Percentiles rank a stretch among this genome's conserved stretches.
These are phyloP conservation scores for Asbolus verrucosus DNA, from an alignment of 1,140 invertebrate genomes.

Conservation along the genomic window DNA sequence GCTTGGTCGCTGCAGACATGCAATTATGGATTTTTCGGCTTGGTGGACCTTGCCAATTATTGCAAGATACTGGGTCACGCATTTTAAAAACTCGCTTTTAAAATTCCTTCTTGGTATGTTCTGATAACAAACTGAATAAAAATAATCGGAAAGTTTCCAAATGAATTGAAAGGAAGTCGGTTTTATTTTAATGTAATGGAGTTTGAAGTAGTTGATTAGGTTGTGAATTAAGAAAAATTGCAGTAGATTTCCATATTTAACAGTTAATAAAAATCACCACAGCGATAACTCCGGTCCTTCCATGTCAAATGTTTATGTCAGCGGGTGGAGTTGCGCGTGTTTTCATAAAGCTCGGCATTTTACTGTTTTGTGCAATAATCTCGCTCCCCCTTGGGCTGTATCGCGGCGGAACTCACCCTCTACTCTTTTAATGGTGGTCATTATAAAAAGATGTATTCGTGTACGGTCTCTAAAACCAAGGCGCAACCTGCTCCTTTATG, in stretches of 20 bases:
- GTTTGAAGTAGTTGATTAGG: conserved; percentile 42
- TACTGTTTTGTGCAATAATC: conserved; percentile 39
- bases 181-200: conserved; percentile 26
- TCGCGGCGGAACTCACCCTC: conserved; percentile 28
- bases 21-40: conserved; percentile 31
- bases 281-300: conserved; percentile 11
- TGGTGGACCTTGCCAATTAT: conserved; percentile 2
- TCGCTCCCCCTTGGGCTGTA: conserved; percentile 28
- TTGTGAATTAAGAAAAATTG: conserved; percentile 26
- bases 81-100: conserved; percentile 9
- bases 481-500: conserved; percentile 18
- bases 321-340: conserved; percentile 18
- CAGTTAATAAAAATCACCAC: conserved; percentile 42
- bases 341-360: conserved; percentile 36
- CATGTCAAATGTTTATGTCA: conserved; percentile 34
- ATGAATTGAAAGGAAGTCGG: conserved; percentile 24
- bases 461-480: conserved; percentile 30
- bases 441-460: conserved; percentile 39
- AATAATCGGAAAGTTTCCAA: conserved; percentile 8
- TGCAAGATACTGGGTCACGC: conserved; percentile 12
- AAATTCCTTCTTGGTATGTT: neutral
- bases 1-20: conserved; percentile 20
- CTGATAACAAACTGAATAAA: neutral
- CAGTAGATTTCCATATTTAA: conserved; percentile 40
- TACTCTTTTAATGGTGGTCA: conserved; percentile 35